phyloP scores from a whole-genome alignment of 1,140 invertebrate genomes.

The Bombus picipes region DNA sequence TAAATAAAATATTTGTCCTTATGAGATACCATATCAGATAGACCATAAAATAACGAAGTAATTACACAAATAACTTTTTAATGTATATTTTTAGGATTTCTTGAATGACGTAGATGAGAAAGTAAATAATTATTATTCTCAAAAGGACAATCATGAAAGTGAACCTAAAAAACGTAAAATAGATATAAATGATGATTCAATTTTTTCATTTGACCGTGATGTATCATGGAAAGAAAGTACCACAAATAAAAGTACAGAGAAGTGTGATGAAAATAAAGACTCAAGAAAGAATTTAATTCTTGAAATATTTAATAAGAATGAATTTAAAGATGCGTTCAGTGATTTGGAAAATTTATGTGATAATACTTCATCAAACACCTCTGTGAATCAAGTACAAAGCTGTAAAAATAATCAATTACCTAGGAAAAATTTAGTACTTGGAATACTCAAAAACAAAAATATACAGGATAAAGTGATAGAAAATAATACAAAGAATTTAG shows the following conservation, averaged over 20 bases:
- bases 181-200: conserved; percentile 8
- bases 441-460: conserved; percentile 34
- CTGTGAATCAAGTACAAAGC: not conserved
- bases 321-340: not conserved
- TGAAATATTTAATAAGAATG: conserved; percentile 37
- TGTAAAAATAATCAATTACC: not conserved
- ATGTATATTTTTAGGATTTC: conserved; percentile 60
- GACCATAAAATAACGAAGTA: not conserved
- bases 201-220: not conserved
- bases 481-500: not conserved
- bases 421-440: conserved; percentile 39
- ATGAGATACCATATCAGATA: too few relatives aligned
- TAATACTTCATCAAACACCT: not conserved
- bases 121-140: conserved; percentile 22
- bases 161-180: conserved; percentile 55
- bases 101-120: conserved; percentile 54
- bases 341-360: not conserved
- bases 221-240: not conserved
- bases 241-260: not conserved
- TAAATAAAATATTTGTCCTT: too few relatives aligned
- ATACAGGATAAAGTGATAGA: not conserved
- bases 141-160: conserved; percentile 10
- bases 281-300: conserved; percentile 39
- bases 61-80: not conserved
- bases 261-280: not conserved